phyloP scores from a whole-genome alignment of 2,888 invertebrate species.

The Nasonia oneida region DNA sequence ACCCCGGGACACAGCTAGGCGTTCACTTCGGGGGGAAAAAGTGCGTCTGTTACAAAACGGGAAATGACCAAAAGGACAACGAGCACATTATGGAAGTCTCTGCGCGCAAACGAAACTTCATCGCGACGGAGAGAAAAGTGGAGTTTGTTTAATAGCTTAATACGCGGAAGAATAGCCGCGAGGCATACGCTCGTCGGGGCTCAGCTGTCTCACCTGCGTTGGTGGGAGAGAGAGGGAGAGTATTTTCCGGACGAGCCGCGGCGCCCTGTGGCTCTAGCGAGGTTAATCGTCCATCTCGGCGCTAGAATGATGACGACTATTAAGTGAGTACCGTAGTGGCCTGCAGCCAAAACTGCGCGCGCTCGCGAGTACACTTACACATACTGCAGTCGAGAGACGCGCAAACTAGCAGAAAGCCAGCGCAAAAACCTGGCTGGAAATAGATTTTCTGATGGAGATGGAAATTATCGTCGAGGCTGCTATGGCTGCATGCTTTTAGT shows the following conservation, averaged over 20 bases:
- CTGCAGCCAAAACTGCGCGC: slow-evolving; percentile 62
- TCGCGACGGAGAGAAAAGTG: slow-evolving; percentile 29
- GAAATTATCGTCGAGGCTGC: neutral
- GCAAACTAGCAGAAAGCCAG: slow-evolving; percentile 41
- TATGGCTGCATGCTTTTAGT: neutral
- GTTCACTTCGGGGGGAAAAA: neutral
- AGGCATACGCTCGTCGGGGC: neutral
- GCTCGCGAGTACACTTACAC: slow-evolving; percentile 63
- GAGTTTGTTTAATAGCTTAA: slow-evolving; percentile 62
- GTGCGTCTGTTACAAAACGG: slow-evolving; percentile 20
- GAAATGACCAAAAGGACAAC: slow-evolving; percentile 30
- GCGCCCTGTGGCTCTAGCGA: slow-evolving; percentile 63
- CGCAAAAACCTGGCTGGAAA: slow-evolving; percentile 14
- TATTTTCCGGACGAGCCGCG: slow-evolving; percentile 62
- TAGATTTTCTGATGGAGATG: slow-evolving; percentile 2
- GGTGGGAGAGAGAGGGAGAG: neutral
- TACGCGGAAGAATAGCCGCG: slow-evolving; percentile 24
- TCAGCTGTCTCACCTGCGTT: slow-evolving; percentile 52
- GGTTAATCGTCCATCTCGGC: slow-evolving; percentile 66
- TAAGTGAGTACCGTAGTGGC: slow-evolving; percentile 66
- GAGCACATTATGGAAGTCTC: neutral
- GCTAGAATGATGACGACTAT: slow-evolving; percentile 68
- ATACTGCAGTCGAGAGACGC: slow-evolving; percentile 71
- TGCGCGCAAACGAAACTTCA: slow-evolving; percentile 37
- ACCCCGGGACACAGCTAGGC: neutral